phyloP scores from a whole-genome alignment of 2,888 invertebrate genomes.

The Synergus itoensis region DNA sequence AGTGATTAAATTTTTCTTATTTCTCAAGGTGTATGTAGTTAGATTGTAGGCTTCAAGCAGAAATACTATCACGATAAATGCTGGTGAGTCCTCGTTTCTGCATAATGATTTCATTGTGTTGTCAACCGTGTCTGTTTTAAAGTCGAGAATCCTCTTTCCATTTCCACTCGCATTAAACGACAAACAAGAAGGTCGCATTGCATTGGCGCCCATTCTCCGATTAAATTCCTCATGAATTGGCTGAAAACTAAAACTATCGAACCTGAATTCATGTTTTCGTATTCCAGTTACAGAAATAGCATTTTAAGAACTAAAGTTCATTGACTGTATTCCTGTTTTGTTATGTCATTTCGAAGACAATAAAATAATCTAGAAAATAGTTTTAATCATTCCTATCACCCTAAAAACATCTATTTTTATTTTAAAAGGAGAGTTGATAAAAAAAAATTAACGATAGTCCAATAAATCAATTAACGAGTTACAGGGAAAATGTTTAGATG shows the following conservation, averaged over 20 bases:
- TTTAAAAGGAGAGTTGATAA: neutral
- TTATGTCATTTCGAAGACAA: neutral
- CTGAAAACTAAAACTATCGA: conserved; percentile 14
- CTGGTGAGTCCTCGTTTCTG: conserved; percentile 50
- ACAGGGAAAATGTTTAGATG: conserved; percentile 1
- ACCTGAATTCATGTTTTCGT: conserved; percentile 12
- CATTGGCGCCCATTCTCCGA: neutral
- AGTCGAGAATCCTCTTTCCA: conserved; percentile 17
- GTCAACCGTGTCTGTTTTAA: conserved; percentile 44
- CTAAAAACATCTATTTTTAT: neutral
- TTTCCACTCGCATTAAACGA: conserved; percentile 29
- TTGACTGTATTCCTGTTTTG: neutral
- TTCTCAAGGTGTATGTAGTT: neutral
- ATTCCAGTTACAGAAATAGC: neutral
- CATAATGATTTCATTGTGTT: conserved; percentile 55
- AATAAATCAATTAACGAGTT: conserved; percentile 21
- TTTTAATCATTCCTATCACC: neutral
- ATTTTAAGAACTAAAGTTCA: neutral
- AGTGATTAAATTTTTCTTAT: neutral
- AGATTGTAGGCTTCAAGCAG: neutral
- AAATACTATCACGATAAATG: conserved; percentile 48
- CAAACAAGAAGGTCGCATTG: conserved; percentile 33
- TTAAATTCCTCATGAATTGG: neutral
- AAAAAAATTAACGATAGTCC: neutral
- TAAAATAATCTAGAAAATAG: neutral